Base-by-base conservation (phyloP, 2,888 invertebrate species). In the Watsonalla cultraria region DNA sequence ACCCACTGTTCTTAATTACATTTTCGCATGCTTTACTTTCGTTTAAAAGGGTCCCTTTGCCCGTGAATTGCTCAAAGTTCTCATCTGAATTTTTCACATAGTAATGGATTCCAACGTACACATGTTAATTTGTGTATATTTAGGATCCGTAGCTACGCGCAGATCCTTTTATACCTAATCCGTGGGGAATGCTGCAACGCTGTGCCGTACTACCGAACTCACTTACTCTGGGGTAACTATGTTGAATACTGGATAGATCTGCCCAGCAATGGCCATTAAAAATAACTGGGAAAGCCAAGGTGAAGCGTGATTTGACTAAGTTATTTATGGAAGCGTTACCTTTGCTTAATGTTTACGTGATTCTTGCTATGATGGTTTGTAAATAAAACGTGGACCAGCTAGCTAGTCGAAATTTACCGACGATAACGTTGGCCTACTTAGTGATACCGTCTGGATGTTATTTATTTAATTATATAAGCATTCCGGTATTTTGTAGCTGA, bases 1-100 rank as follows among this genome's bases (percentile, higher is more conserved):
- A 86, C 89, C 88, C 80, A 84, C 76, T 86, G 80, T 80, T 80
- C 86, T 82, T 90, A 90, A 90, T 90, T 88, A 86, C 84, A 77
- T 83, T 88, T 84, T 89, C 88, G 88, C 89, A 88, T 89, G 90
- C 84, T 84, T 83, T 80, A 84, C 81, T 85, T 86, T 83, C 78
- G 77, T 80, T 80, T 81, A 80, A 83, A 87, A 86, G 83, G 84
- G 82, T 80, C 80, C 77, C 79, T 81, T 80, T 82, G 76, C 82
- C 82, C 76, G 83, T 78, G 75, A 74, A 80, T 74, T 78, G 72
- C 74, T 73, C 75, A 69, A 71, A 76, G 74, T 74, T 78, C 72
- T 67, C 70, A 73, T 72, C 68, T 58, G 58, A 74, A 63, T 60
- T 65, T 67, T 60, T 64, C 61, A 49, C 39, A 62, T 60, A 61